A percentile compares a stretch with the other conserved stretches of the same genome.
Evolutionary conservation across 2,888 invertebrate species (phyloP).

Genomic region (Spisula solida): DNA sequence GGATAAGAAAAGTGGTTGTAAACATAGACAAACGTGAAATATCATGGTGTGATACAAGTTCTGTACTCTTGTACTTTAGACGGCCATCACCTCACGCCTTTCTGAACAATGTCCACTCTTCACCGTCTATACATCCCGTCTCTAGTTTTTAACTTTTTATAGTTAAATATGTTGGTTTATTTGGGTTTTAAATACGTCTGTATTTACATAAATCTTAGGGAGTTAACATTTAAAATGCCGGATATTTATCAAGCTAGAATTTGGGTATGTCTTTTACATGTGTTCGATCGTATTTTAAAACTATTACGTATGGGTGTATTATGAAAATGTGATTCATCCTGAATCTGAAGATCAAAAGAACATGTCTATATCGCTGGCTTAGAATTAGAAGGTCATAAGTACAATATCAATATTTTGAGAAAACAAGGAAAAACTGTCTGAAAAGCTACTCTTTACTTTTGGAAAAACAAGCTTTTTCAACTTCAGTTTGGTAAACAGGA

Average conservation of each 20-base stretch:
- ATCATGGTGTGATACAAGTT: background rate
- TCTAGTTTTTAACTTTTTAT: background rate
- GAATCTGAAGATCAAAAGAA: too few relatives aligned
- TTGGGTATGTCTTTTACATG: background rate
- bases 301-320: too few relatives aligned
- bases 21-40: background rate
- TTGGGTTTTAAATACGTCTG: background rate
- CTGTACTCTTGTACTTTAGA: constrained; percentile 67
- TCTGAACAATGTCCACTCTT: constrained; percentile 66
- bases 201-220: background rate
- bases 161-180: background rate
- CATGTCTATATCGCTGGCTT: too few relatives aligned
- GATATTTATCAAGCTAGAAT: background rate
- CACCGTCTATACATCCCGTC: background rate
- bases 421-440: too few relatives aligned
- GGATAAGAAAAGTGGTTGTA: background rate
- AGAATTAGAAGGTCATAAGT: too few relatives aligned
- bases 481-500: too few relatives aligned
- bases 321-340: too few relatives aligned
- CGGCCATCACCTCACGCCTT: constrained; percentile 66
- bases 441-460: too few relatives aligned
- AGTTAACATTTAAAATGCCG: background rate
- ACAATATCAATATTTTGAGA: too few relatives aligned
- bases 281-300: background rate
- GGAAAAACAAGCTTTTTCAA: too few relatives aligned